Percentiles rank a stretch among this genome's conserved stretches.
These are phyloP conservation scores for Tachysurus fulvidraco DNA, from an alignment of 2,113 vertebrate species.

Conservation along the genomic window DNA sequence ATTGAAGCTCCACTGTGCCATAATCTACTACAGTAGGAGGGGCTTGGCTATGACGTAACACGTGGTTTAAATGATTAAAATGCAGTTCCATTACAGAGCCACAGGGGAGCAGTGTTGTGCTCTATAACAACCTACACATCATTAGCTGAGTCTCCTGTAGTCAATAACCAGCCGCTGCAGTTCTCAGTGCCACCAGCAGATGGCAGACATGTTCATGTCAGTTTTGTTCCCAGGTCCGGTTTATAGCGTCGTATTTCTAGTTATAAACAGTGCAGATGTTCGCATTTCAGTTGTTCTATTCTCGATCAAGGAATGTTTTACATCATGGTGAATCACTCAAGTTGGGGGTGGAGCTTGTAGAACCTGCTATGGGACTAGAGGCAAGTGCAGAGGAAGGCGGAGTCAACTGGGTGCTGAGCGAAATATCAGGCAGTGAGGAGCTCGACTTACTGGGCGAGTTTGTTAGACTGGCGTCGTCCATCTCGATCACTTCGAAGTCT, in stretches of 20 bases:
- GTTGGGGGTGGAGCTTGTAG: not conserved
- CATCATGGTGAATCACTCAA: slow-evolving; percentile 59
- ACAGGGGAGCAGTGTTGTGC: slow-evolving; percentile 2
- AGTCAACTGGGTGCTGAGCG: slow-evolving; percentile 16
- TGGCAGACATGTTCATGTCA: not conserved
- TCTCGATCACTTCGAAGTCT: slow-evolving; percentile 88
- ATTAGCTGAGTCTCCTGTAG: not conserved
- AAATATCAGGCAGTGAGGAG: slow-evolving; percentile 23
- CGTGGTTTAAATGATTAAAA: not conserved
- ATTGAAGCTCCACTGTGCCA: not conserved
- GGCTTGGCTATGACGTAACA: not conserved
- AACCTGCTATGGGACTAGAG: slow-evolving; percentile 28
- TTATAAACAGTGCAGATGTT: not conserved
- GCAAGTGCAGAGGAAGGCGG: not conserved
- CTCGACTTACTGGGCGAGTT: slow-evolving; percentile 64
- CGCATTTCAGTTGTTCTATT: slow-evolving; percentile 73
- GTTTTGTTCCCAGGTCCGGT: not conserved
- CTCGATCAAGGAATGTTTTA: slow-evolving; percentile 66
- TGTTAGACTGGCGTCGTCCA: slow-evolving; percentile 72
- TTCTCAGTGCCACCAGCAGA: slow-evolving; percentile 7
- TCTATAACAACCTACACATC: not conserved
- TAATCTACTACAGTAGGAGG: not conserved
- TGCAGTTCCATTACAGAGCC: not conserved
- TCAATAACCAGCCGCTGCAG: not conserved
- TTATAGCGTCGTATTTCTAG: not conserved